These are phyloP conservation scores for Salvelinus fontinalis DNA, from an alignment of 2,113 vertebrate species.

Conservation along the genomic window DNA sequence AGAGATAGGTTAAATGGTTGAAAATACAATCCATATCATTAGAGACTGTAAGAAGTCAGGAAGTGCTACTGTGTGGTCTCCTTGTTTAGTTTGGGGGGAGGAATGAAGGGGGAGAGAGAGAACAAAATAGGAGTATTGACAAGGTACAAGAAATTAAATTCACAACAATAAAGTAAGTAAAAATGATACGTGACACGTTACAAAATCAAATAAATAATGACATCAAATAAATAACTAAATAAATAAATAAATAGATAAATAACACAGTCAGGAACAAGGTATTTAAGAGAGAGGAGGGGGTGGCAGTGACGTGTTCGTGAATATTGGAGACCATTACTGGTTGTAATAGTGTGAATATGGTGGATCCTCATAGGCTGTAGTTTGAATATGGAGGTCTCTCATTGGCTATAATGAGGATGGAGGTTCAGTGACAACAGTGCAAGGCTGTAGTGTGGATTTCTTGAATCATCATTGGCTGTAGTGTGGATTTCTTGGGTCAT, in stretches of 20 bases:
- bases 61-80: conserved; percentile 62
- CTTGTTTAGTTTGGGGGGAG: conserved; percentile 26
- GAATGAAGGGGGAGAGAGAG: conserved; percentile 40
- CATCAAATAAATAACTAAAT: conserved; percentile 79
- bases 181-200: conserved; percentile 42
- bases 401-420: conserved; percentile 27
- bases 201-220: conserved; percentile 74
- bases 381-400: conserved; percentile 13
- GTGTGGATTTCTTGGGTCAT: not conserved
- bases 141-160: conserved; percentile 55
- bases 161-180: conserved; percentile 59
- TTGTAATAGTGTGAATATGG: conserved; percentile 49
- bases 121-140: not conserved
- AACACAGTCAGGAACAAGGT: conserved; percentile 63
- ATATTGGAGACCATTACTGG: conserved; percentile 43
- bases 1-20: conserved; percentile 21
- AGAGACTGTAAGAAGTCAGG: conserved; percentile 7
- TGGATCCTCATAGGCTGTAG: conserved; percentile 43
- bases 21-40: conserved; percentile 50
- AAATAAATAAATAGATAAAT: conserved; percentile 87
- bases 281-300: conserved; percentile 45
- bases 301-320: conserved; percentile 27
- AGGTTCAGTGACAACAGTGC: not conserved
- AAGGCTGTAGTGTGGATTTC: conserved; percentile 18
- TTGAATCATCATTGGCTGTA: too few species aligned